These are phyloP conservation scores for Dendrocincla tyrannina DNA, from an alignment of 2,797 vertebrate species.

Conservation along the genomic window DNA sequence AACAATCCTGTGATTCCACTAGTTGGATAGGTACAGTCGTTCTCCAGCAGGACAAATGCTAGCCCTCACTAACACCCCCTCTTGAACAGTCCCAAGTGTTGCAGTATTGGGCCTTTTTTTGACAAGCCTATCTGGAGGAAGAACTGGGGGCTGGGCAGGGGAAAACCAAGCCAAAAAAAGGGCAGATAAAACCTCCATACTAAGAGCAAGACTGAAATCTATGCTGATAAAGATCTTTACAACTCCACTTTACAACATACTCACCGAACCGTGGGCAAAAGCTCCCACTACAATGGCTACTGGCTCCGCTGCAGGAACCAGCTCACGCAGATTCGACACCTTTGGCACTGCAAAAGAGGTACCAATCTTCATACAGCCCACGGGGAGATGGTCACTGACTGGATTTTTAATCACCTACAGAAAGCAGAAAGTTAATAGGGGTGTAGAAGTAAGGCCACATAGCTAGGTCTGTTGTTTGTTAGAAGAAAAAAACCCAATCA, in stretches of 20 bases:
- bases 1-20: not conserved
- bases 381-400: constrained; percentile 91
- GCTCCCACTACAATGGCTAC: constrained; percentile 90
- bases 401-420: constrained; percentile 92
- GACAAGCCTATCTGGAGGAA: rapidly evolving
- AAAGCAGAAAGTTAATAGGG: not conserved
- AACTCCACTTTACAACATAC: not conserved
- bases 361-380: constrained; percentile 88
- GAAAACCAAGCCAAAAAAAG: not conserved
- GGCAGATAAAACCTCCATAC: not conserved
- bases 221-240: not conserved
- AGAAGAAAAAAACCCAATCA: not conserved
- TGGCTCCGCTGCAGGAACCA: constrained; percentile 86
- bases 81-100: not conserved
- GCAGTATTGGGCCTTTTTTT: not conserved
- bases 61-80: not conserved
- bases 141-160: rapidly evolving
- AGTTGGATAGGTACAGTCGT: not conserved
- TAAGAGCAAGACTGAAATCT: not conserved
- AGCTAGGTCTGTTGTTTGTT: not conserved
- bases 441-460: rapidly evolving
- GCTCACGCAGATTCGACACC: constrained; percentile 79
- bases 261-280: constrained; percentile 93
- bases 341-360: constrained; percentile 85
- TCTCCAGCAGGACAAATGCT: not conserved